A percentile compares a stretch with the other conserved stretches of the same genome.
phyloP scores from a whole-genome alignment of 2,113 vertebrate genomes.

The Hemiprocne comata region DNA sequence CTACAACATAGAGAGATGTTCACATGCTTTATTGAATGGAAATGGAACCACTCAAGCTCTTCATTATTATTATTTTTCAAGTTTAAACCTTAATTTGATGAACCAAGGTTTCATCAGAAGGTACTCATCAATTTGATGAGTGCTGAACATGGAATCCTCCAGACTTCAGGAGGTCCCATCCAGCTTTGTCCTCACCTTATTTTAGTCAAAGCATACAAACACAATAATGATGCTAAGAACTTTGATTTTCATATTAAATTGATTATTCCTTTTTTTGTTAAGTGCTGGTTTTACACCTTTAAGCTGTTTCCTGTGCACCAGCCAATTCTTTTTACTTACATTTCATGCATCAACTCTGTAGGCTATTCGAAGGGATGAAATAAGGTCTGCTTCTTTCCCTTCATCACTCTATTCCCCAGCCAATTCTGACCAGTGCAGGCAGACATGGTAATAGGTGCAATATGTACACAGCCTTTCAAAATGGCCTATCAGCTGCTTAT shows the following conservation, averaged over 20 bases:
- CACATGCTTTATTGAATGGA: neutral
- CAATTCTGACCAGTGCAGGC: neutral
- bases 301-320: neutral
- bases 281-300: neutral
- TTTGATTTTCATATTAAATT: neutral
- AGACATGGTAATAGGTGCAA: rapidly evolving
- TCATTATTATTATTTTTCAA: neutral
- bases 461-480: neutral
- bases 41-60: neutral
- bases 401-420: neutral
- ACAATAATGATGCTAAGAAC: neutral
- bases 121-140: neutral
- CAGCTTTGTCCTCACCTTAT: neutral
- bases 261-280: neutral
- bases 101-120: neutral
- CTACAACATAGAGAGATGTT: neutral
- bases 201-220: neutral
- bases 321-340: neutral
- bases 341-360: neutral
- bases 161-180: neutral
- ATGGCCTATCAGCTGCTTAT: neutral
- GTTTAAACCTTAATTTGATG: neutral
- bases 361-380: neutral
- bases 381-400: neutral
- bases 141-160: neutral